Percentiles rank a stretch among this genome's conserved stretches.
phyloP scores from a whole-genome alignment of 2,113 vertebrate genomes.

The Phoxinus phoxinus region DNA sequence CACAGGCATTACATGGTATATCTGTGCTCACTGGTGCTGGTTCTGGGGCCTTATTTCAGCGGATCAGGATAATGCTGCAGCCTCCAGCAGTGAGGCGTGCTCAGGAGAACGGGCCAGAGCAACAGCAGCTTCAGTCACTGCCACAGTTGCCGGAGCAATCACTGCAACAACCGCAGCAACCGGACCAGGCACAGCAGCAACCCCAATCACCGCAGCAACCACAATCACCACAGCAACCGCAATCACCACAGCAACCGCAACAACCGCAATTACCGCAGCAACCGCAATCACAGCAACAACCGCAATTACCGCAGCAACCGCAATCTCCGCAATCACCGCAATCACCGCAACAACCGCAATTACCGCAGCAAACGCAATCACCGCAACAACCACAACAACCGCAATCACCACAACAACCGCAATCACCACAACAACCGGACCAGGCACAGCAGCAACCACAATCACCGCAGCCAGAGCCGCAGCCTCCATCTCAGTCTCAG shows the following conservation, averaged over 20 bases:
- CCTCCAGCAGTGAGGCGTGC: constrained; percentile 83
- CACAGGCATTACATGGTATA: background rate
- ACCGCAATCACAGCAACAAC: constrained; percentile 19
- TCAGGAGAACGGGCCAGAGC: constrained; percentile 90
- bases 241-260: background rate
- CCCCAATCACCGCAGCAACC: constrained; percentile 10
- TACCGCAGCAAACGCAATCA: too few relatives aligned
- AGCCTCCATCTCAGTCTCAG: constrained; percentile 49
- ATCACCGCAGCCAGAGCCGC: constrained; percentile 1
- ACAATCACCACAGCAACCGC: constrained; percentile 53
- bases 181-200: constrained; percentile 1
- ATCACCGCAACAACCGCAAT: background rate
- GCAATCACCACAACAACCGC: background rate
- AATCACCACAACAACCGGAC: constrained; percentile 24
- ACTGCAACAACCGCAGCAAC: constrained; percentile 15
- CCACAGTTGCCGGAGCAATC: constrained; percentile 55
- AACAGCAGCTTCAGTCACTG: constrained; percentile 71
- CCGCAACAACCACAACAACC: constrained; percentile 18
- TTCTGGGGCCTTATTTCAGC: constrained; percentile 70
- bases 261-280: constrained; percentile 45
- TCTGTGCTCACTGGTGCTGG: constrained; percentile 6
- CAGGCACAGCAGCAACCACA: constrained; percentile 38
- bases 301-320: constrained; percentile 53
- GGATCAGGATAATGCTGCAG: constrained; percentile 92
- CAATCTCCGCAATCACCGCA: constrained; percentile 12